These are phyloP conservation scores for Salvelinus sp. DNA, from an alignment of 2,113 vertebrate genomes.

Conservation along the genomic window DNA sequence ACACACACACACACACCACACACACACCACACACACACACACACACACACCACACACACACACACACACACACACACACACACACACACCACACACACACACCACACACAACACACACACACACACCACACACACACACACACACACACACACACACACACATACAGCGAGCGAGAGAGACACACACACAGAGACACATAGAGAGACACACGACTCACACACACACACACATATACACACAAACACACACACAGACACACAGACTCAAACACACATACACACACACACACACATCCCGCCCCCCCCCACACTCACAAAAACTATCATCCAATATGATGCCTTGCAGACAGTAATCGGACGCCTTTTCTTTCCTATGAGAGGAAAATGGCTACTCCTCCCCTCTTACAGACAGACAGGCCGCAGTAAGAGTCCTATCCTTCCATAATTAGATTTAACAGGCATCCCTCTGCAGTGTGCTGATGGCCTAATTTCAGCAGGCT, in stretches of 20 bases:
- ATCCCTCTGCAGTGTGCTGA: slow-evolving; percentile 59
- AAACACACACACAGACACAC: not conserved
- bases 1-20: not conserved
- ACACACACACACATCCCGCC: not conserved
- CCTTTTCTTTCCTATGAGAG: slow-evolving; percentile 25
- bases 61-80: too few species aligned
- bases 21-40: slow-evolving; percentile 6
- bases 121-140: not conserved
- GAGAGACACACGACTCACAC: slow-evolving; percentile 4
- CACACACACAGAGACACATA: not conserved
- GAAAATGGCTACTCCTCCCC: slow-evolving; percentile 16
- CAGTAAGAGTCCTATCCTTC: slow-evolving; percentile 46
- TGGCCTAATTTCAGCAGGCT: slow-evolving; percentile 49
- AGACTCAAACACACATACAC: not conserved
- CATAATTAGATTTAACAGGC: slow-evolving; percentile 69
- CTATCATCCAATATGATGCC: slow-evolving; percentile 4
- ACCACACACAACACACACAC: not conserved
- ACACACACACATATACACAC: slow-evolving; percentile 3
- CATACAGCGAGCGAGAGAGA: not conserved
- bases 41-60: too few species aligned
- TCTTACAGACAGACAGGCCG: slow-evolving; percentile 59
- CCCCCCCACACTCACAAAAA: not conserved
- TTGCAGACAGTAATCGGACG: slow-evolving; percentile 49
- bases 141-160: slow-evolving; percentile 5
- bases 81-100: not conserved